Percentiles rank a stretch among this genome's conserved stretches.
phyloP scores from a whole-genome alignment of 2,888 invertebrate species.

The Rambutsinella grinnellia region DNA sequence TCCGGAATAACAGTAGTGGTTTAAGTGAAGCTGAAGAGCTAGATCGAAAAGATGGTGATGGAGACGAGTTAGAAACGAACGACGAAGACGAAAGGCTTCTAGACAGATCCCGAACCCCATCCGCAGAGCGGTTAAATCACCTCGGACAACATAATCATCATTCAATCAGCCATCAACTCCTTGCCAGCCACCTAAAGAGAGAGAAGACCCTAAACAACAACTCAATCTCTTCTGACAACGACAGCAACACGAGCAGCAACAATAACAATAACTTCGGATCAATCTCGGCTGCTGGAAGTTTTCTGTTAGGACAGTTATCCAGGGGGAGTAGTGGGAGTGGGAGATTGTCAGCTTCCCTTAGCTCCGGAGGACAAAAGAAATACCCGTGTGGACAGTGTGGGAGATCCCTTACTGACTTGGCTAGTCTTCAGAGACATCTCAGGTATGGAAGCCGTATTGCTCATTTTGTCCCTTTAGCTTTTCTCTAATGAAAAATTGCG shows the following conservation, averaged over 20 bases:
- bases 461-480: background rate
- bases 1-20: constrained; percentile 44
- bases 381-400: constrained; percentile 66
- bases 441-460: constrained; percentile 47
- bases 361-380: constrained; percentile 61
- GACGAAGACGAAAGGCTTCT: constrained; percentile 48
- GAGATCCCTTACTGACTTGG: constrained; percentile 63
- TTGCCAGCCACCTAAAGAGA: constrained; percentile 46
- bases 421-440: constrained; percentile 65
- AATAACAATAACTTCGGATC: constrained; percentile 46
- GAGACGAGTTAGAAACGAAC: constrained; percentile 32
- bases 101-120: constrained; percentile 43
- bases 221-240: constrained; percentile 55
- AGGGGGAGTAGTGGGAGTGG: constrained; percentile 39
- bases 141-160: constrained; percentile 53
- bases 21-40: constrained; percentile 50
- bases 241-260: constrained; percentile 52
- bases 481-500: constrained; percentile 14
- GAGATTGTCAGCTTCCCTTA: constrained; percentile 39
- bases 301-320: constrained; percentile 63
- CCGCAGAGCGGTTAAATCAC: constrained; percentile 53
- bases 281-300: constrained; percentile 50
- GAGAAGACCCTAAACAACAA: constrained; percentile 59
- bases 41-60: constrained; percentile 43
- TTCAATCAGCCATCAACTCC: constrained; percentile 55